Base-by-base conservation (phyloP, 1,140 invertebrate genomes). In the Luehdorfia chinensis region DNA sequence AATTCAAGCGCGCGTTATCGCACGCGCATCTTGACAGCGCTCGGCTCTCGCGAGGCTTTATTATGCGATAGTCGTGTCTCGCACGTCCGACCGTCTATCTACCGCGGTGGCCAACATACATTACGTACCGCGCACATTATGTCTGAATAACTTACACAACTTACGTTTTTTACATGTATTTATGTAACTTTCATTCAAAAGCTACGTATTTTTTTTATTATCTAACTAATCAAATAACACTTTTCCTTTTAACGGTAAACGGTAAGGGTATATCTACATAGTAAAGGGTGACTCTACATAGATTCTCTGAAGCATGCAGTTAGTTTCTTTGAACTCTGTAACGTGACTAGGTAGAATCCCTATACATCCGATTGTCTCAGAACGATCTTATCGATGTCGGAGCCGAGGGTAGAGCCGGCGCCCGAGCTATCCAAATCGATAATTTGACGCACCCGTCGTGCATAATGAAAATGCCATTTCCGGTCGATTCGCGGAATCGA, bases 401-500 rank as follows among this genome's bases (percentile, higher is more conserved):
- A 45, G 63, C 74, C 72, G 55, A 64, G 41, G 53, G 54, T 61
- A 50, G 50, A 55, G 61, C 31, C 23, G 34, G 48, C 32, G 50
- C 47, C 32, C 48, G 49, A 34, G 60, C 58, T 61, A 69, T 70
- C 61, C 64, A 50, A 78, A 74, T 80, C 73, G 73, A 80, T 80
- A 68, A 75, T 73, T 75, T 66, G 53, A 73, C 69, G 69, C 61
- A 74, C 68, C 59, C 67, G 72, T 45, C 65, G 61, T 59, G 72
- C 75, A 84, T 84, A 84, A 76, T 59, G 66, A 73, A 79, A 61
- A 52, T 62, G 55, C 59, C 70, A 71, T 76, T 78, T 84, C 80
- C 80, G 77, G 74, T 51, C 48, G 39, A 39, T 84, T 79, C 79
- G 56, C 51, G 56, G 77, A 75, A 84, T 78, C 50, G 55, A 68